These are phyloP conservation scores for Nycticebus coucang DNA, from an alignment of 2,113 vertebrate genomes.

Conservation along the genomic window DNA sequence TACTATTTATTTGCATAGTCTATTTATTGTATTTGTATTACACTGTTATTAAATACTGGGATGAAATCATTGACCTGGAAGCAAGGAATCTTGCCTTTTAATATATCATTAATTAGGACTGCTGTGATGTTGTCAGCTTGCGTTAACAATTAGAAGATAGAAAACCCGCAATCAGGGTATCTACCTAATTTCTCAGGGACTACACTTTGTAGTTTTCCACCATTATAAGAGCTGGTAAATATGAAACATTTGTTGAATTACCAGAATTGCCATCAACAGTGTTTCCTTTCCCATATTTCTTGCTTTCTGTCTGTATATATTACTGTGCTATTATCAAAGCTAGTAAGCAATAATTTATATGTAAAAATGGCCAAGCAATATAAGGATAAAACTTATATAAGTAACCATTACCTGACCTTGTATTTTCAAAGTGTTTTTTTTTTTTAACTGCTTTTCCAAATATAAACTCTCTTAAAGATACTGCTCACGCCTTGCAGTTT, in stretches of 20 bases:
- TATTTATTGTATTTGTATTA: constrained; percentile 86
- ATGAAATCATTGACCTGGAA: constrained; percentile 76
- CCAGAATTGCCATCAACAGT: constrained; percentile 84
- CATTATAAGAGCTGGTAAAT: constrained; percentile 82
- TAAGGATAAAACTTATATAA: constrained; percentile 86
- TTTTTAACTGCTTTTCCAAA: constrained; percentile 88
- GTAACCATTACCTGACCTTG: constrained; percentile 85
- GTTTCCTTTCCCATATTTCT: constrained; percentile 80
- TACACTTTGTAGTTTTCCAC: constrained; percentile 84
- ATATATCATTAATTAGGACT: constrained; percentile 54
- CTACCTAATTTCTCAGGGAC: constrained; percentile 89
- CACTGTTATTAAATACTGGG: constrained; percentile 78
- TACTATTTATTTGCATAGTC: constrained; percentile 87
- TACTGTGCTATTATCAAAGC: constrained; percentile 85
- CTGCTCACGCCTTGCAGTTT: neutral
- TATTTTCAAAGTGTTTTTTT: constrained; percentile 86
- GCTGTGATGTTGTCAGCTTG: constrained; percentile 77
- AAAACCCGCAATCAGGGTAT: constrained; percentile 79
- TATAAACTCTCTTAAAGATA: constrained; percentile 85
- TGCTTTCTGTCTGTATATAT: constrained; percentile 87
- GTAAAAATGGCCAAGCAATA: constrained; percentile 90
- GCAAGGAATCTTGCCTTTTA: constrained; percentile 78
- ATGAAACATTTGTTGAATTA: constrained; percentile 86
- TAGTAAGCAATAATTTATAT: constrained; percentile 93
- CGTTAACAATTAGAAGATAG: constrained; percentile 78